phyloP scores from a whole-genome alignment of 2,113 vertebrate species.

The Ochotona curzoniae region DNA sequence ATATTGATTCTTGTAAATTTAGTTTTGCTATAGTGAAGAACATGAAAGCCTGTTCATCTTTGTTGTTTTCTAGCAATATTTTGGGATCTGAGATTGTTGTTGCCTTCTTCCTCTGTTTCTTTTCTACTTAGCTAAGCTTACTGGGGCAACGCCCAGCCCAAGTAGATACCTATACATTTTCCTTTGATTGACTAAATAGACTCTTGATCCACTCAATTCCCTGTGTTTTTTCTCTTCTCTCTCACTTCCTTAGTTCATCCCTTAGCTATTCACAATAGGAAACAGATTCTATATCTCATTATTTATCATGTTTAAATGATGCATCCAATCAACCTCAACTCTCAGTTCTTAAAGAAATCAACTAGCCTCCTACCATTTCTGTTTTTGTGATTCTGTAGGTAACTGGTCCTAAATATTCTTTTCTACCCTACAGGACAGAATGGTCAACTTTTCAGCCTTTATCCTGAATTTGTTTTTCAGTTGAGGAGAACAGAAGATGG shows the following conservation, averaged over 20 bases:
- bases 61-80: neutral
- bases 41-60: neutral
- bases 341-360: constrained; percentile 41
- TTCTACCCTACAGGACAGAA: neutral
- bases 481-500: constrained; percentile 45
- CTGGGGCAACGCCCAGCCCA: neutral
- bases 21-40: neutral
- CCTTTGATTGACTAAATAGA: neutral
- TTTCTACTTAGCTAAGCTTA: neutral
- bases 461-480: constrained; percentile 50
- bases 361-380: neutral
- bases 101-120: neutral
- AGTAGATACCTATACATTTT: neutral
- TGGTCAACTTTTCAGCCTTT: neutral
- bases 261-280: constrained; percentile 1
- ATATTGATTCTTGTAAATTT: neutral
- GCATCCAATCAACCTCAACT: neutral
- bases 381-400: neutral
- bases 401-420: neutral
- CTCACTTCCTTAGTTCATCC: neutral
- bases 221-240: neutral
- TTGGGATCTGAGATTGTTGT: neutral
- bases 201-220: neutral
- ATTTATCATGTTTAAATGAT: constrained; percentile 32
- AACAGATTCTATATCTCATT: constrained; percentile 5